Percentiles rank a stretch among this genome's conserved stretches.
Evolutionary conservation across 2,797 vertebrate species (phyloP).

Genomic region (Phrynocephalus forsythii): DNA sequence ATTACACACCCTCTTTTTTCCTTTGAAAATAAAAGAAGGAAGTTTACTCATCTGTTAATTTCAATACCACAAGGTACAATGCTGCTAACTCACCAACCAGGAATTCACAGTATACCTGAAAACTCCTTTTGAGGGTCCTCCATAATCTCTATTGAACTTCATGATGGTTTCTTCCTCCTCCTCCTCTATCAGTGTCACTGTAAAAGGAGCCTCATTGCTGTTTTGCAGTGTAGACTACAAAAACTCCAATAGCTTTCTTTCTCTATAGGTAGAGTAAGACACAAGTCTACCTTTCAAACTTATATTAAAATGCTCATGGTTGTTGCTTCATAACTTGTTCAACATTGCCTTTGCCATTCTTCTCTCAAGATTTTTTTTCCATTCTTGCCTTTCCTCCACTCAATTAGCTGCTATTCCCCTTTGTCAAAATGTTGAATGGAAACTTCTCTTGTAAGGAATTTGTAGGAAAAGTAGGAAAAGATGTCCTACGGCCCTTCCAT

Average conservation of each 20-base stretch:
- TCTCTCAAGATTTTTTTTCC: background rate
- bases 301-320: background rate
- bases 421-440: no score
- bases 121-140: conserved; percentile 26
- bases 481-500: background rate
- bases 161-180: background rate
- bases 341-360: background rate
- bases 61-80: conserved; percentile 53
- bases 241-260: background rate
- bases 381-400: no score
- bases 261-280: background rate
- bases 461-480: background rate
- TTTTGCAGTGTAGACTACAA: background rate
- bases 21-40: conserved; percentile 56
- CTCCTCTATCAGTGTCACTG: background rate
- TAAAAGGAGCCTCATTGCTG: background rate
- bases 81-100: conserved; percentile 44
- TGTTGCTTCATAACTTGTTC: background rate
- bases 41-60: conserved; percentile 58
- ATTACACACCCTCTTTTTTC: conserved; percentile 26
- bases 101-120: conserved; percentile 52
- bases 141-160: conserved; percentile 16
- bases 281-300: background rate
- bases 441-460: no score
- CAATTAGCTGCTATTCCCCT: no score